These are phyloP conservation scores for Galleria mellonella DNA, from an alignment of 1,140 invertebrate species.

Conservation along the genomic window DNA sequence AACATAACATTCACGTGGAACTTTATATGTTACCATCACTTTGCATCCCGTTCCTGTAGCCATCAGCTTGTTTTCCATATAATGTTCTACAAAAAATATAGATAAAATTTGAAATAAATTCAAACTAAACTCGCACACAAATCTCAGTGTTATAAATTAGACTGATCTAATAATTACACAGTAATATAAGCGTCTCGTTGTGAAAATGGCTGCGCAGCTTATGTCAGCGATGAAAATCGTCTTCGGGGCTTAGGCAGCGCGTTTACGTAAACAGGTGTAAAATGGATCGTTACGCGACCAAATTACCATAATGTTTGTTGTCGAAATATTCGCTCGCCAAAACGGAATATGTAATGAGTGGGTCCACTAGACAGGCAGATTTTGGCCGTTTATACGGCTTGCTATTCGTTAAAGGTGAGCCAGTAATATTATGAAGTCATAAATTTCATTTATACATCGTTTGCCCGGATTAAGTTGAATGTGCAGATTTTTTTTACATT, in stretches of 20 bases:
- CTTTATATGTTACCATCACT: too few relatives aligned
- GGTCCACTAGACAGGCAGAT: constrained; percentile 31
- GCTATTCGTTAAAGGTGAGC: constrained; percentile 29
- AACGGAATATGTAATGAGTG: constrained; percentile 53
- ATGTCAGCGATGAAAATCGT: constrained; percentile 31
- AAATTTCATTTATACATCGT: constrained; percentile 31
- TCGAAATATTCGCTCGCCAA: constrained; percentile 48
- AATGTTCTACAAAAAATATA: too few relatives aligned
- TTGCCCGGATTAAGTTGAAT: constrained; percentile 12
- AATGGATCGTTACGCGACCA: constrained; percentile 50
- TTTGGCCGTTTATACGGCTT: constrained; percentile 30
- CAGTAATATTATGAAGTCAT: constrained; percentile 31
- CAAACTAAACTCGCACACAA: too few relatives aligned
- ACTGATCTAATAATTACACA: too few relatives aligned
- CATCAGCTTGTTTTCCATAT: too few relatives aligned
- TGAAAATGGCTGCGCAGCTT: constrained; percentile 1
- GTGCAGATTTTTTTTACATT: constrained; percentile 2
- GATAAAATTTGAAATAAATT: too few relatives aligned
- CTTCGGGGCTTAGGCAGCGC: constrained; percentile 34
- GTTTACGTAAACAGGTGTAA: constrained; percentile 63
- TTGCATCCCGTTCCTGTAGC: too few relatives aligned
- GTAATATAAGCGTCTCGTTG: too few relatives aligned
- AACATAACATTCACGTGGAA: too few relatives aligned
- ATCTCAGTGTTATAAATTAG: too few relatives aligned
- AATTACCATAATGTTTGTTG: constrained; percentile 67